These are phyloP conservation scores for Ochlodes sylvanus DNA, from an alignment of 2,888 invertebrate genomes.

Conservation along the genomic window DNA sequence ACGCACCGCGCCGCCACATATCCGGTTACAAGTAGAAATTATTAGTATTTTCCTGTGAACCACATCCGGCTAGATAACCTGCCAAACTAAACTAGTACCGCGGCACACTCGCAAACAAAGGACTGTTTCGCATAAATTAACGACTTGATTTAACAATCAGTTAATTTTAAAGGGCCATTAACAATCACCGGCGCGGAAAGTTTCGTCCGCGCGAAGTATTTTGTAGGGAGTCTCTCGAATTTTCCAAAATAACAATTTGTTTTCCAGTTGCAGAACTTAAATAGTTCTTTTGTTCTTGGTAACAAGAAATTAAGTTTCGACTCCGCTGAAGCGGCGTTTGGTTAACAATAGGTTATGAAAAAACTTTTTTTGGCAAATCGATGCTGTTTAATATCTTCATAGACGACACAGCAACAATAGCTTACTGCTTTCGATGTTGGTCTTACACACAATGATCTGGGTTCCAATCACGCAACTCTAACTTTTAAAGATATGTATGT, in stretches of 20 bases:
- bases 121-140: slow-evolving; percentile 39
- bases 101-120: slow-evolving; percentile 33
- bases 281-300: slow-evolving; percentile 15
- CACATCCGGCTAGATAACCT: slow-evolving; percentile 16
- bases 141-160: slow-evolving; percentile 41
- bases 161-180: slow-evolving; percentile 42
- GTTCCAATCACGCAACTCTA: too few relatives aligned
- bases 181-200: slow-evolving; percentile 37
- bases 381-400: not conserved
- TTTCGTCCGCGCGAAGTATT: slow-evolving; percentile 34
- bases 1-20: not conserved
- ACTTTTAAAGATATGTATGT: too few relatives aligned
- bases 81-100: slow-evolving; percentile 28
- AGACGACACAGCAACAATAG: not conserved
- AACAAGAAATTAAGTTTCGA: slow-evolving; percentile 18
- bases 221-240: slow-evolving; percentile 27
- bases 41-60: slow-evolving; percentile 20
- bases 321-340: not conserved
- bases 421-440: too few relatives aligned
- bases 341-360: not conserved
- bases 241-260: slow-evolving; percentile 31
- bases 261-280: slow-evolving; percentile 32
- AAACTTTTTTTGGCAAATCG: not conserved
- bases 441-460: too few relatives aligned
- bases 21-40: slow-evolving; percentile 19